Base-by-base conservation (phyloP, 2,113 vertebrate species). In the Zosterops lateralis region DNA sequence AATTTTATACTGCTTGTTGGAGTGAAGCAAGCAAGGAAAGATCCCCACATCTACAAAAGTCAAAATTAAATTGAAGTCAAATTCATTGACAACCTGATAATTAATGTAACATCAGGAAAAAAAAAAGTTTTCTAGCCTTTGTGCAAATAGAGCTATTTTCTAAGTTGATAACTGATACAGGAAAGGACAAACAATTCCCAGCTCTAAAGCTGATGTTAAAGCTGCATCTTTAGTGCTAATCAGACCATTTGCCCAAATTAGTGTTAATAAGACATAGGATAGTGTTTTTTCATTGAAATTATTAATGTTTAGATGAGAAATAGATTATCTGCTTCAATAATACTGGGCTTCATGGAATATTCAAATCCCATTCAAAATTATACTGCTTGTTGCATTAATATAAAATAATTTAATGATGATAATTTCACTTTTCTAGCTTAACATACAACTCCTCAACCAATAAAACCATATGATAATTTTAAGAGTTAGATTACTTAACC, bases 401-500 rank as follows among this genome's bases (percentile, higher is more conserved):
- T 90, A 71, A 88, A 96, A 87, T 89, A 92, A 92, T 85, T 92
- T 90, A 85, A 73, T 94, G 82, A 93, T 42, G 21, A 87, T 83
- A 95, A 89, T 85, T 47, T 58, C 74, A 71, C 67, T 88, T 95
- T 89, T 80, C 89, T 67, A 89, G 19, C 82, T 97, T 91, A 92
- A 95, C 56, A 89, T 91, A 92, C 45, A 68, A 83, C 34, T 91
- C 31, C 48, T 92, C 70, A 95, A 73, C 67, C 91, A 95, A 89
- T 92, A 92, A 95, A 74, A 83, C n/a, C 60, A 67, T 89, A 82
- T 74, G 82, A 95, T 85, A 5, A 64, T 95, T 95, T 91, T 60
- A 89, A 92, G 81, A 94, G 72, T 85, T 87, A 92, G 56, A 91
- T 94, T 95, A 84, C 85, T 95, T 97, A 95, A 95, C 89, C 90